phyloP scores from a whole-genome alignment of 2,113 vertebrate species.

The Synodontis membranacea region DNA sequence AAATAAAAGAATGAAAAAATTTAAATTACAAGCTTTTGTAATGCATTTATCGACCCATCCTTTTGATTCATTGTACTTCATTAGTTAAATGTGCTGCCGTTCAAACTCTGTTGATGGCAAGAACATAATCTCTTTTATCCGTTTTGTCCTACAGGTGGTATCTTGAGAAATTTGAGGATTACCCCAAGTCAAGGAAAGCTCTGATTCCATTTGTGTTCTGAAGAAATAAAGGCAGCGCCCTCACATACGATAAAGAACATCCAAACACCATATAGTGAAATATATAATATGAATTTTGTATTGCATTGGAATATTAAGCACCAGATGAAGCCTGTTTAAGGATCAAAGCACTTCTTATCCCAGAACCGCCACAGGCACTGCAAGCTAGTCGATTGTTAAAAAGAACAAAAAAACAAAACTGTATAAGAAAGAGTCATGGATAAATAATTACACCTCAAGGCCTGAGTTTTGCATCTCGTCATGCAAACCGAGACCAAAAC shows the following conservation, averaged over 20 bases:
- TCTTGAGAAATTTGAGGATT: conserved; percentile 89
- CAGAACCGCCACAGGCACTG: background rate
- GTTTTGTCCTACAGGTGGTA: conserved; percentile 86
- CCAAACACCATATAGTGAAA: background rate
- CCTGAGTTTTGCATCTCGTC: background rate
- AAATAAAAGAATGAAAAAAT: too few relatives aligned
- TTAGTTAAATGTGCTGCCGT: background rate
- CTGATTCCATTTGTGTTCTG: conserved; percentile 87
- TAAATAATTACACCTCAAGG: background rate
- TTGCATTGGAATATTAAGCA: background rate
- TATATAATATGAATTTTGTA: background rate
- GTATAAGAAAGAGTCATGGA: background rate
- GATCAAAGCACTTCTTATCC: background rate
- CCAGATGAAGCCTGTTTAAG: background rate
- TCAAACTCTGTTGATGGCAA: background rate
- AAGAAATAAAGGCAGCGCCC: background rate
- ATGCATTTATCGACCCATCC: background rate
- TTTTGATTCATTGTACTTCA: background rate
- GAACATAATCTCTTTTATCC: background rate
- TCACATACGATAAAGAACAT: background rate
- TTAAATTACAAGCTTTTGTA: background rate
- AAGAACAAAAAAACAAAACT: background rate
- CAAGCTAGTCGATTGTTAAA: background rate
- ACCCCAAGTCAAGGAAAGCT: conserved; percentile 86
- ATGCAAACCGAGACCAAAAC: background rate